A percentile compares a stretch with the other conserved stretches of the same genome.
phyloP scores from a whole-genome alignment of 2,113 vertebrate species.

The Plectropomus leopardus region DNA sequence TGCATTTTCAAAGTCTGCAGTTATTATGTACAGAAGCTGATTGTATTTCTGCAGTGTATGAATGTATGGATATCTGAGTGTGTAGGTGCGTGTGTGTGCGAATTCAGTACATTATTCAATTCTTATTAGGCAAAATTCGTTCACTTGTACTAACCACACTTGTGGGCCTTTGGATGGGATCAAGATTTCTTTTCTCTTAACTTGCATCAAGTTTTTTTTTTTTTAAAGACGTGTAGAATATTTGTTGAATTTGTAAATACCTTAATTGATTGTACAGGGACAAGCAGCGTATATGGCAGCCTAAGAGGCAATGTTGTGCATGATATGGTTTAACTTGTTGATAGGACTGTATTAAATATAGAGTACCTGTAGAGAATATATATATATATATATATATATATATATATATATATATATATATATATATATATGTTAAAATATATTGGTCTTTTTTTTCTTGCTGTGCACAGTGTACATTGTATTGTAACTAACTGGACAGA shows the following conservation, averaged over 20 bases:
- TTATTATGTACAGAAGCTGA: slow-evolving; percentile 37
- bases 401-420: slow-evolving; percentile 74
- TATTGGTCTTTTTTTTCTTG: slow-evolving; percentile 79
- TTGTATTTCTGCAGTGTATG: slow-evolving; percentile 68
- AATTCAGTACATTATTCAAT: slow-evolving; percentile 42
- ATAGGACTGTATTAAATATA: slow-evolving; percentile 88
- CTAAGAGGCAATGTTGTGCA: slow-evolving; percentile 84
- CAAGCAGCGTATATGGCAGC: slow-evolving; percentile 82
- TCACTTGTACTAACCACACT: slow-evolving; percentile 72
- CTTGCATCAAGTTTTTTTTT: slow-evolving; percentile 99
- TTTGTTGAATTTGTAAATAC: slow-evolving; percentile 98
- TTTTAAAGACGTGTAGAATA: slow-evolving; percentile 91
- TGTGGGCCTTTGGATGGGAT: slow-evolving; percentile 86
- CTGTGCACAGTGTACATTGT: slow-evolving; percentile 85
- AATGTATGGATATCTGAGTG: slow-evolving; percentile 41
- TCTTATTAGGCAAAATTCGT: slow-evolving; percentile 54
- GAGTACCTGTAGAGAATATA: slow-evolving; percentile 67
- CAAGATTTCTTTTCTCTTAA: slow-evolving; percentile 96
- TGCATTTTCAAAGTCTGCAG: slow-evolving; percentile 47
- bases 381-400: slow-evolving; percentile 70
- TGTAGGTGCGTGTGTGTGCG: slow-evolving; percentile 25
- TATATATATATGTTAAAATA: slow-evolving; percentile 76
- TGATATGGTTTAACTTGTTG: slow-evolving; percentile 85
- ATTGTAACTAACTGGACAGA: slow-evolving; percentile 65
- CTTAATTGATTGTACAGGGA: slow-evolving; percentile 80